phyloP scores from a whole-genome alignment of 2,113 vertebrate genomes.

The Festucalex cinctus region DNA sequence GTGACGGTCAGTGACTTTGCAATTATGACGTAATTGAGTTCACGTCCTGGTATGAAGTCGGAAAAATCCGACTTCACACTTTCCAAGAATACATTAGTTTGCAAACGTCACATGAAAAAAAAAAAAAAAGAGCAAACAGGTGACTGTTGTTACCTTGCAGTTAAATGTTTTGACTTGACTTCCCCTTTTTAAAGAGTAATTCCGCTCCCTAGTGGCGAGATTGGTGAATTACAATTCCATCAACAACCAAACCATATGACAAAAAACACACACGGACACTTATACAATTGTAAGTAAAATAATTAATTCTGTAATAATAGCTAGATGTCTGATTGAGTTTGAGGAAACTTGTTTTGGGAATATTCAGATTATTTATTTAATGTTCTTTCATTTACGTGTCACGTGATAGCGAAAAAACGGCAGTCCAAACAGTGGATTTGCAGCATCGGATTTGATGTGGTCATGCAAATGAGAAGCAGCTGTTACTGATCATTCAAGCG shows the following conservation, averaged over 20 bases:
- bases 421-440: conserved; percentile 10
- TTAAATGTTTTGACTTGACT: no score
- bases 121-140: neutral
- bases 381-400: neutral
- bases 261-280: neutral
- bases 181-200: neutral
- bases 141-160: no score
- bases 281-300: neutral
- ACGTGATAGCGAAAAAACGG: conserved; percentile 16
- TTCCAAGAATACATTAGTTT: no score
- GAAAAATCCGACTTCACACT: no score
- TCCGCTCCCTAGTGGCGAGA: neutral
- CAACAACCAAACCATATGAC: neutral
- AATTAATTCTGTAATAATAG: neutral
- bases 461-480: neutral
- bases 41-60: no score
- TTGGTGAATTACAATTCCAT: neutral
- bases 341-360: no score
- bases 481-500: conserved; percentile 18
- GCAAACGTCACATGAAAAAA: no score
- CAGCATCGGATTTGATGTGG: neutral
- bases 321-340: no score
- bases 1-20: no score
- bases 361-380: neutral
- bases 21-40: no score